Evolutionary conservation across 2,797 vertebrate species (phyloP), one percentile per base, ranked within the genome.

Genomic region (Ataeniobius toweri): DNA sequence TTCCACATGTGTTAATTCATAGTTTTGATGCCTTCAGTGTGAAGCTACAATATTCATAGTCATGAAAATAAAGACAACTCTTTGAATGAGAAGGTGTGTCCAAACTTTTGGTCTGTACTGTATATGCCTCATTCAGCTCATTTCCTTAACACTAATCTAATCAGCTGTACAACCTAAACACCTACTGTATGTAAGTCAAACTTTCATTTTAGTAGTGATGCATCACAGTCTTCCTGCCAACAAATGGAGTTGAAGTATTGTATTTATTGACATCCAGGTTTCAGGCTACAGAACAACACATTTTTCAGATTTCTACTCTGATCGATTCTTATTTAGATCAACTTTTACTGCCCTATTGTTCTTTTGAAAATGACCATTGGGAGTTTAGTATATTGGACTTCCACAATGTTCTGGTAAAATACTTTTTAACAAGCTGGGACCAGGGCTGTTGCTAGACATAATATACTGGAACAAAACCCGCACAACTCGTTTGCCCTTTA

Each of bases 231-330:
- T 44, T 81, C 2, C 24, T 31, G n/a, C 85, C 89, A 87, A 56
- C 53, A 92, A 89, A 86, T 90, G 88, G 88, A 26, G 88, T 79
- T 73, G 77, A 68, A 80, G 55, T 69, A 58, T 61, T 41, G 24
- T 58, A n/a, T 56, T 71, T n/a, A 36, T 12, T 3, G 31, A 61
- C 28, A 61, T 31, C 26, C 26, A 61, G 28, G 28, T 61, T 61
- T 31, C 14, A 6, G 14, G 4, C 28, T 61, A 18, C 3, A 31
- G 31, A 58, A n/a, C 12, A n/a, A 5, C 10, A 26, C n/a, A n/a
- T 58, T 10, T 58, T 13, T 24, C 55, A 26, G 24, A 58, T 58
- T 58, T 58, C 24, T 58, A 58, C n/a, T 58, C 56, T 58, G 24
- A 10, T n/a, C 26, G 9, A n/a, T 58, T 26, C 56, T 13, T 26